These are phyloP conservation scores for Corydoras maculifer DNA, from an alignment of 2,113 vertebrate species.

Conservation along the genomic window DNA sequence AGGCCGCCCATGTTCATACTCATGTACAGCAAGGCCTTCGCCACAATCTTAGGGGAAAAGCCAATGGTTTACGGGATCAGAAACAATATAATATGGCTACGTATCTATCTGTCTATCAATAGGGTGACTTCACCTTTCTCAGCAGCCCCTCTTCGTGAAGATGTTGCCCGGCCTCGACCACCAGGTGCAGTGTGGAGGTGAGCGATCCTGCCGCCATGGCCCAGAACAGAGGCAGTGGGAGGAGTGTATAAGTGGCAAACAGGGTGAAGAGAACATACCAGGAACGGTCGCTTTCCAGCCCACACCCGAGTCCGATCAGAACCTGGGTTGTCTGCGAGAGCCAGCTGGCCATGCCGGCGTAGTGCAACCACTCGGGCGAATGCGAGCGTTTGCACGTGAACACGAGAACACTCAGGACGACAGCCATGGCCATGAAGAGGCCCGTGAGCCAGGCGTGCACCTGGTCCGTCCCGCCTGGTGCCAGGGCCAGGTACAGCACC, in stretches of 20 bases:
- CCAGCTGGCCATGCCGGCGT: constrained; percentile 64
- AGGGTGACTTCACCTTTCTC: constrained; percentile 52
- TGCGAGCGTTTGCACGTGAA: constrained; percentile 58
- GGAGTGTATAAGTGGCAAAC: constrained; percentile 69
- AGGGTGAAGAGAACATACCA: constrained; percentile 69
- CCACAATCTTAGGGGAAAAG: constrained; percentile 67
- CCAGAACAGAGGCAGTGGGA: constrained; percentile 67
- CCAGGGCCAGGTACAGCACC: constrained; percentile 58
- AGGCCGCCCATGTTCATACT: constrained; percentile 94
- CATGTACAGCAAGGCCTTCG: constrained; percentile 84
- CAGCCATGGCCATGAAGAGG: constrained; percentile 56
- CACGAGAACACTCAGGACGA: constrained; percentile 54
- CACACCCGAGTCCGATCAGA: constrained; percentile 59
- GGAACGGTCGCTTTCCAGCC: constrained; percentile 64
- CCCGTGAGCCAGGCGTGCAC: constrained; percentile 52
- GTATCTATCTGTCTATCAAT: too few relatives aligned
- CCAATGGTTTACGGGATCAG: background rate
- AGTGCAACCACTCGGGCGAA: constrained; percentile 62
- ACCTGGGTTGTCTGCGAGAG: constrained; percentile 64
- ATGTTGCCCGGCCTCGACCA: constrained; percentile 47
- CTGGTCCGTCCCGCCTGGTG: constrained; percentile 46
- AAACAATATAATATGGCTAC: too few relatives aligned
- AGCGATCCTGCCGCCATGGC: constrained; percentile 63
- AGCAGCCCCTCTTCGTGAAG: constrained; percentile 51
- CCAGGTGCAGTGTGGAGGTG: constrained; percentile 59